A percentile compares a stretch with the other conserved stretches of the same genome.
These are phyloP conservation scores for Eulemur coronatus DNA, from an alignment of 2,797 vertebrate genomes.

Conservation along the genomic window DNA sequence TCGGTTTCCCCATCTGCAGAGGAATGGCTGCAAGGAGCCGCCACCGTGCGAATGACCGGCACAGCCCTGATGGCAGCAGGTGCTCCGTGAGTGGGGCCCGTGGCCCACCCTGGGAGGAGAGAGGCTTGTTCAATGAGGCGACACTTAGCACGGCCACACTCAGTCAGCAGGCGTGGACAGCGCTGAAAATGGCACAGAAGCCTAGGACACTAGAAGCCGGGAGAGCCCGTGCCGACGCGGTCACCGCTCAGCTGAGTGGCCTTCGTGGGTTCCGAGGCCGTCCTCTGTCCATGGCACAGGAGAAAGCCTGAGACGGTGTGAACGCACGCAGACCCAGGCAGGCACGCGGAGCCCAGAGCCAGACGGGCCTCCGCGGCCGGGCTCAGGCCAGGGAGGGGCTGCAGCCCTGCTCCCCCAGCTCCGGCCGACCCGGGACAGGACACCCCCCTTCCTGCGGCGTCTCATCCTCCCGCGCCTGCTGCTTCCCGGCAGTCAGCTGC, in stretches of 20 bases:
- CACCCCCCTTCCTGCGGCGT: rapidly evolving
- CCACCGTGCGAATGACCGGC: rapidly evolving
- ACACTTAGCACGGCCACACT: rapidly evolving
- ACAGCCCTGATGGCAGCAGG: neutral
- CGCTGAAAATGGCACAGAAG: rapidly evolving
- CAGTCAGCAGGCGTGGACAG: rapidly evolving
- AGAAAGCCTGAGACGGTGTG: rapidly evolving
- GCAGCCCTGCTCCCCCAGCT: neutral
- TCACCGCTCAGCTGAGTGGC: neutral
- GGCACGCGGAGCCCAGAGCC: neutral
- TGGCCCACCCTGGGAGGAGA: rapidly evolving
- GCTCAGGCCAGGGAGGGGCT: neutral
- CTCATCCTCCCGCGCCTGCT: neutral
- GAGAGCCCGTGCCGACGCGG: rapidly evolving
- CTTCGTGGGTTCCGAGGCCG: rapidly evolving
- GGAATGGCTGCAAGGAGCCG: neutral
- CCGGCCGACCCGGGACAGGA: rapidly evolving
- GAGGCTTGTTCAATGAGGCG: rapidly evolving
- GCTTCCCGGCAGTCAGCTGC: neutral
- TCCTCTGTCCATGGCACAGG: neutral
- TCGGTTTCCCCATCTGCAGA: neutral
- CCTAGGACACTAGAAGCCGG: rapidly evolving
- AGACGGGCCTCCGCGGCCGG: rapidly evolving
- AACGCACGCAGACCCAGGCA: rapidly evolving
- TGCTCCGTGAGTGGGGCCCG: rapidly evolving